A percentile compares a stretch with the other conserved stretches of the same genome.
phyloP scores from a whole-genome alignment of 1,140 invertebrate species.

The Nomia melanderi region DNA sequence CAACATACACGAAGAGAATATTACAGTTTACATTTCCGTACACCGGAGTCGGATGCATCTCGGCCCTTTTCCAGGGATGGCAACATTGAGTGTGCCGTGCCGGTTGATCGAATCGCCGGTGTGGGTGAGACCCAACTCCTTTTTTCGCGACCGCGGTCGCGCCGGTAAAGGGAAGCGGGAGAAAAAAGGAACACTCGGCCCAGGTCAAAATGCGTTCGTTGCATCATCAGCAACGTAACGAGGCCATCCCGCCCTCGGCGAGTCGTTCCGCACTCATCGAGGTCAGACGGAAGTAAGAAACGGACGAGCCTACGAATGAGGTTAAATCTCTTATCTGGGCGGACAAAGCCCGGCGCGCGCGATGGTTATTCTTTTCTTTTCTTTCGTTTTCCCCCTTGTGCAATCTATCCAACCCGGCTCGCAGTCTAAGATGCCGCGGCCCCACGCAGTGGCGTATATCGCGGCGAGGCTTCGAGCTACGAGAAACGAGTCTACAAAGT shows the following conservation, averaged over 20 bases:
- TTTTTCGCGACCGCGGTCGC: neutral
- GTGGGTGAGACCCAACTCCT: neutral
- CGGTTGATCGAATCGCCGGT: constrained; percentile 20
- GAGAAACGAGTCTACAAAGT: constrained; percentile 48
- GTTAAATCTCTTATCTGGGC: constrained; percentile 49
- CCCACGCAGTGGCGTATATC: constrained; percentile 26
- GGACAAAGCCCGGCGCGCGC: constrained; percentile 40
- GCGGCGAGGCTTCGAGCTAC: constrained; percentile 31
- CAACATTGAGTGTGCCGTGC: too few relatives aligned
- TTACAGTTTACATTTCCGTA: too few relatives aligned
- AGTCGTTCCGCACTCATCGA: constrained; percentile 45
- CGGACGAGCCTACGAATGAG: constrained; percentile 45
- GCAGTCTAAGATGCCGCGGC: constrained; percentile 15
- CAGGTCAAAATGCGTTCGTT: constrained; percentile 44
- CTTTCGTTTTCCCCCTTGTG: neutral
- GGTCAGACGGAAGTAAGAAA: constrained; percentile 51
- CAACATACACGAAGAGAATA: too few relatives aligned
- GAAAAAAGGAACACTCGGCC: neutral
- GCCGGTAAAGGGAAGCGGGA: constrained; percentile 1
- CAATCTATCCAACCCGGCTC: constrained; percentile 20
- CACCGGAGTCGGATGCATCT: too few relatives aligned
- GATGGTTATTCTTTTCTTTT: constrained; percentile 8
- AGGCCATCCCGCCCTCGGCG: constrained; percentile 46
- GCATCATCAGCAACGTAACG: constrained; percentile 41
- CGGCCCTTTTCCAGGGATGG: too few relatives aligned